Evolutionary conservation across 2,888 invertebrate species (phyloP).

Genomic region (Hirtodrosophila duncani): DNA sequence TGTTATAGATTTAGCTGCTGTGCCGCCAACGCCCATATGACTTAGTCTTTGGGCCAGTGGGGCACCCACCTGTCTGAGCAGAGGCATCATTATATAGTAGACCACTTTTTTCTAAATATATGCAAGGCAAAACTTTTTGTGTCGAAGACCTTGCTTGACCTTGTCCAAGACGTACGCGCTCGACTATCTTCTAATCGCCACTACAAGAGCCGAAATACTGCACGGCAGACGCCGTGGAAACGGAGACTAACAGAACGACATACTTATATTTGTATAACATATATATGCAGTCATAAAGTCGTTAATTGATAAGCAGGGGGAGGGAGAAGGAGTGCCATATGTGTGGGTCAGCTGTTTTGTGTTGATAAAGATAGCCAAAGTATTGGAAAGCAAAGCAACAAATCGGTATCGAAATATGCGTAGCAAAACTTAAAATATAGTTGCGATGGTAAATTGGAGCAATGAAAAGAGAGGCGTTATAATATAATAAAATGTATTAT

Average conservation of each 20-base stretch:
- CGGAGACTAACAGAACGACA: conserved; percentile 6
- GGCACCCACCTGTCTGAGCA: conserved; percentile 15
- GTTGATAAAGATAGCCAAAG: no score
- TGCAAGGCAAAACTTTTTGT: conserved; percentile 9
- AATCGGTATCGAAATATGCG: no score
- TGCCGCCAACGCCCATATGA: neutral
- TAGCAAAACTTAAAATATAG: no score
- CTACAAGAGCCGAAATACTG: conserved; percentile 23
- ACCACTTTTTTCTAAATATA: conserved; percentile 27
- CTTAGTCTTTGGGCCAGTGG: neutral
- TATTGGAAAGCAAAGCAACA: no score
- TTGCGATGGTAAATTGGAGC: no score
- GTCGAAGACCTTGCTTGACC: conserved; percentile 74
- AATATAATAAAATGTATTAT: no score
- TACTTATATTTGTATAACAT: no score
- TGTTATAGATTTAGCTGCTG: no score
- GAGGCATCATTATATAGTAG: conserved; percentile 43
- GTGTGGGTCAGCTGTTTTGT: conserved; percentile 24
- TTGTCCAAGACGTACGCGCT: conserved; percentile 35
- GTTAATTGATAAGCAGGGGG: conserved; percentile 35
- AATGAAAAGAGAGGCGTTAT: no score
- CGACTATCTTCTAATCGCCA: conserved; percentile 16
- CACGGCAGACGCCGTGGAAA: neutral
- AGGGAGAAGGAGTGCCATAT: neutral
- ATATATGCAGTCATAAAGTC: conserved; percentile 17